phyloP scores from a whole-genome alignment of 2,888 invertebrate genomes.

The Eristalis tenax region DNA sequence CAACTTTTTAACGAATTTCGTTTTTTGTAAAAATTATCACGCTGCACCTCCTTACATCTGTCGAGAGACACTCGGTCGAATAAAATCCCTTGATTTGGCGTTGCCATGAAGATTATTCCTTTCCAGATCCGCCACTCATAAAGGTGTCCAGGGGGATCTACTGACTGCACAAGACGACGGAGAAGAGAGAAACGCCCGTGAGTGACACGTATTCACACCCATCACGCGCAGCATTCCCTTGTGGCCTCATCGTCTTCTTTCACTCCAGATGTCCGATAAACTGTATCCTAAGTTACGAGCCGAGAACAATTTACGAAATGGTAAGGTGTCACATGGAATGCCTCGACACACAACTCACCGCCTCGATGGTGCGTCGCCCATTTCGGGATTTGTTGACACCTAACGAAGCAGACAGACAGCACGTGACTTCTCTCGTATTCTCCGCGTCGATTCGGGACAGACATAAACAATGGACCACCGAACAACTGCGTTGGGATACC shows the following conservation, averaged over 20 bases:
- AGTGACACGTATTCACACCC: not conserved
- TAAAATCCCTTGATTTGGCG: not conserved
- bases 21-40: not conserved
- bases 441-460: conserved; percentile 6
- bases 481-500: not conserved
- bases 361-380: not conserved
- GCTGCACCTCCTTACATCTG: not conserved
- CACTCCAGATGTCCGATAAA: conserved; percentile 9
- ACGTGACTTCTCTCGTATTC: conserved; percentile 27
- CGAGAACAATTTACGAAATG: conserved; percentile 18
- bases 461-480: conserved; percentile 17
- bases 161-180: not conserved
- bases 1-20: not conserved
- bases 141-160: not conserved
- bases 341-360: conserved; percentile 15
- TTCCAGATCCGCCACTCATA: not conserved
- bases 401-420: conserved; percentile 13
- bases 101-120: not conserved
- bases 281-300: conserved; percentile 5
- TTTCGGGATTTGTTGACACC: conserved; percentile 13
- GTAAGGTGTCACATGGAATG: conserved; percentile 19
- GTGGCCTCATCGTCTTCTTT: not conserved
- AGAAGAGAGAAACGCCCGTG: not conserved
- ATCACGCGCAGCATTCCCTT: not conserved
- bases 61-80: not conserved